Percentiles rank a stretch among this genome's conserved stretches.
Evolutionary conservation across 2,797 vertebrate genomes (phyloP).

Genomic region (Carcharodon carcharias): DNA sequence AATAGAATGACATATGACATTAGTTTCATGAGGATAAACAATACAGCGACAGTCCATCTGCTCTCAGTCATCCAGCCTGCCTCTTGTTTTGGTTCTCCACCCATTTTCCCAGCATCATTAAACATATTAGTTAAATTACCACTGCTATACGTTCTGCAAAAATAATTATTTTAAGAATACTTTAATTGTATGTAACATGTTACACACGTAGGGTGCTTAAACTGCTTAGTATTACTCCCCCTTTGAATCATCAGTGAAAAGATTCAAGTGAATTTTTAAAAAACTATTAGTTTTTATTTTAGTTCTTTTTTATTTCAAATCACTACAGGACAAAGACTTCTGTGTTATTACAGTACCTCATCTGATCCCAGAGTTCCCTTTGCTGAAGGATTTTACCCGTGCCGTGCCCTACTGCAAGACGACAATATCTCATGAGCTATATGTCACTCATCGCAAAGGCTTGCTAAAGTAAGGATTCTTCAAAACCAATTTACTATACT

Average conservation of each 20-base stretch:
- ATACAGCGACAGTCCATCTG: neutral
- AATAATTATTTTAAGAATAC: neutral
- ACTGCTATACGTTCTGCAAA: neutral
- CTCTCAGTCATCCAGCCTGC: neutral
- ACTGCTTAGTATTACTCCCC: neutral
- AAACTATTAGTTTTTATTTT: neutral
- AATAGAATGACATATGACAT: neutral
- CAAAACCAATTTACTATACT: neutral
- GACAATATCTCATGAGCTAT: conserved; percentile 63
- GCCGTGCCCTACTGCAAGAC: conserved; percentile 51
- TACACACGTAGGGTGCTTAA: neutral
- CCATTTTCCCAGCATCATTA: neutral
- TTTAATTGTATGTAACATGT: neutral
- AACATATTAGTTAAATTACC: neutral
- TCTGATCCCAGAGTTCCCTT: conserved; percentile 59
- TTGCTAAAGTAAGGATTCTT: conserved; percentile 65
- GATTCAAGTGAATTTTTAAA: neutral
- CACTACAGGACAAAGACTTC: conserved; percentile 68
- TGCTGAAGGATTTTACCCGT: conserved; percentile 71
- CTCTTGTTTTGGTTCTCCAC: neutral
- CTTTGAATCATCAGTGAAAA: neutral
- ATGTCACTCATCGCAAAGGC: conserved; percentile 65
- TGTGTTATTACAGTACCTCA: conserved; percentile 69
- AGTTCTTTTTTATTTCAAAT: conserved; percentile 20
- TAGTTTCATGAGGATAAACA: neutral